These are phyloP conservation scores for Physocephala rufipes DNA, from an alignment of 2,888 invertebrate species.

Conservation along the genomic window DNA sequence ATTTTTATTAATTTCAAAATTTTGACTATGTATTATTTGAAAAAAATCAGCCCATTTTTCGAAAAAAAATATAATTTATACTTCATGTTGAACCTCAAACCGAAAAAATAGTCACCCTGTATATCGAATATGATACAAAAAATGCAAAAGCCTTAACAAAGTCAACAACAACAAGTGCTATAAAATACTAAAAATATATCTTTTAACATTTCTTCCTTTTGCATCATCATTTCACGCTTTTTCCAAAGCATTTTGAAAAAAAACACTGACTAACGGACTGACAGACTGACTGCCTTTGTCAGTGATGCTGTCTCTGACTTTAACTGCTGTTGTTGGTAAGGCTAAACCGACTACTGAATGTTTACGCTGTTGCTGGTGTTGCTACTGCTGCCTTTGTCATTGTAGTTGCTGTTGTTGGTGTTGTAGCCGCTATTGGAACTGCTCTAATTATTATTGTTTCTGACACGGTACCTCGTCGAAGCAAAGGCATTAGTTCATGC, in stretches of 20 bases:
- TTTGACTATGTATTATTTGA: too few species aligned
- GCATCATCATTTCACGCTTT: constrained; percentile 41
- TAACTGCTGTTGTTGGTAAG: too few species aligned
- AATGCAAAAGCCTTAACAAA: background rate
- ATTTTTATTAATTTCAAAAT: too few species aligned
- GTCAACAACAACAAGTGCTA: constrained; percentile 2
- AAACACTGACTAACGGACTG: too few species aligned
- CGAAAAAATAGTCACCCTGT: background rate
- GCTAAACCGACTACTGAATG: background rate
- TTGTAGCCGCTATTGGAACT: constrained; percentile 21
- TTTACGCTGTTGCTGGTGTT: background rate
- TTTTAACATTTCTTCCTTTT: constrained; percentile 17
- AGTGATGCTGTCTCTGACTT: too few species aligned
- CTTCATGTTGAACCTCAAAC: too few species aligned
- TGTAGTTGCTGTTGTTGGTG: background rate
- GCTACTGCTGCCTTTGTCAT: background rate
- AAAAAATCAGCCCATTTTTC: too few species aligned
- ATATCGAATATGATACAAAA: background rate
- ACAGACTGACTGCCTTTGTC: too few species aligned
- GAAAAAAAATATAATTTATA: too few species aligned
- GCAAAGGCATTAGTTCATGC: background rate
- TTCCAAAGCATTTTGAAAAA: constrained; percentile 24
- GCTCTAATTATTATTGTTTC: constrained; percentile 31
- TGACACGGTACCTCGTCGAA: constrained; percentile 10
- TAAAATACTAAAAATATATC: constrained; percentile 15